These are phyloP conservation scores for Hephaestus fuliginosus DNA, from an alignment of 2,797 vertebrate genomes.

Conservation along the genomic window DNA sequence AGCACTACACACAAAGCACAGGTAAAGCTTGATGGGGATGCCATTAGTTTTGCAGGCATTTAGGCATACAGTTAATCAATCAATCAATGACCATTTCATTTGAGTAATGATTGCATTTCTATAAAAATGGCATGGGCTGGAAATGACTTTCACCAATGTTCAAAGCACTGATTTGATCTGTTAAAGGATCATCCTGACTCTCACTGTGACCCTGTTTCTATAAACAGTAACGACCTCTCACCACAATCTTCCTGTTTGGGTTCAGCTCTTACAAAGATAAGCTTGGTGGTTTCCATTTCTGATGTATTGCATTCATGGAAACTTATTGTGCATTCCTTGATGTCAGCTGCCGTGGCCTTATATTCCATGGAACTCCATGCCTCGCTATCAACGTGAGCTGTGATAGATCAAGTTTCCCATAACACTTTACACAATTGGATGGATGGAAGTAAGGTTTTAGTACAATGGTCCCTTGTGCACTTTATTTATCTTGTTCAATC, in stretches of 20 bases:
- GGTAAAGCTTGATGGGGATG: background rate
- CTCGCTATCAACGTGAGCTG: too few species aligned
- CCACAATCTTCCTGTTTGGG: background rate
- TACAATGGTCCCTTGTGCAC: background rate
- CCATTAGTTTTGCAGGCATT: background rate
- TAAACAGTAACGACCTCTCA: background rate
- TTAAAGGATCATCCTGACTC: background rate
- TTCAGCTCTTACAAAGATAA: accelerated
- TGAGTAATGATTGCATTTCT: too few species aligned
- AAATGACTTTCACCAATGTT: background rate
- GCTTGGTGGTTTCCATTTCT: background rate
- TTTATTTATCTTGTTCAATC: background rate
- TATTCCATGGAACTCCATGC: background rate
- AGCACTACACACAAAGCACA: background rate
- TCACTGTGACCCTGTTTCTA: background rate
- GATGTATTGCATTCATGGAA: background rate
- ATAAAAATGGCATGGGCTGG: too few species aligned
- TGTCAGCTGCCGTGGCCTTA: background rate
- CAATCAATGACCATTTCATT: too few species aligned
- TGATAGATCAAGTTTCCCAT: background rate
- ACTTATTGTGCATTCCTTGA: accelerated
- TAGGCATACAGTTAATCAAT: background rate
- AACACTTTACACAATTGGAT: background rate
- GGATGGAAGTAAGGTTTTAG: background rate
- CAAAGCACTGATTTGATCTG: background rate